Percentiles rank a stretch among this genome's conserved stretches.
Conservation (phyloP, 37 sponge, comb jelly and placozoan species). For the Mnemiopsis leidyi region DNA sequence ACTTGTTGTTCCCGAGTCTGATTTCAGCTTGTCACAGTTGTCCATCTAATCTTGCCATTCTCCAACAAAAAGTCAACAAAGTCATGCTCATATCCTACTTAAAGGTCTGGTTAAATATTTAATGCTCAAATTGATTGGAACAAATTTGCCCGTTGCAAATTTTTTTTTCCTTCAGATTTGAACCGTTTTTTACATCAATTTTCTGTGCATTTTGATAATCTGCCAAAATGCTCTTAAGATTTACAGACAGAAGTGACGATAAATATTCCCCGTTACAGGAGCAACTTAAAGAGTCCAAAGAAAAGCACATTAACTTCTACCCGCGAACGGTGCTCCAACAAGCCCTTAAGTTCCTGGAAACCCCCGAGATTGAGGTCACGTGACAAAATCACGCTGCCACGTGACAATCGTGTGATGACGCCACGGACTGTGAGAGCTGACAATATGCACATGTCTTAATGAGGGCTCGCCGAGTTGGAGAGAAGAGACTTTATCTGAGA, state of each 20-base stretch:
- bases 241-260: no score
- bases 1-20: slow-evolving; percentile 38
- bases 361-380: slow-evolving; percentile 37
- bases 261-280: slow-evolving; percentile 3
- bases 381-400: neutral
- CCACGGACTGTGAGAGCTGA: no score
- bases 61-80: slow-evolving; percentile 56
- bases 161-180: no score
- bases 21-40: slow-evolving; percentile 40
- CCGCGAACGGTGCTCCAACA: slow-evolving; percentile 46
- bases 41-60: slow-evolving; percentile 44
- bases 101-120: no score
- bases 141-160: no score
- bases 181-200: no score
- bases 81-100: slow-evolving; percentile 59
- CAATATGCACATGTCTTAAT: no score
- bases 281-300: slow-evolving; percentile 1
- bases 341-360: slow-evolving; percentile 50
- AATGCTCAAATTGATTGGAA: no score
- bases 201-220: no score
- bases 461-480: no score
- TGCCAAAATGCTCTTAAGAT: no score
- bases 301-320: slow-evolving; percentile 52
- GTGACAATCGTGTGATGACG: neutral
- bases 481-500: no score